Base-by-base conservation (phyloP, 1,140 invertebrate species). In the Pseudomyrmex gracilis region DNA sequence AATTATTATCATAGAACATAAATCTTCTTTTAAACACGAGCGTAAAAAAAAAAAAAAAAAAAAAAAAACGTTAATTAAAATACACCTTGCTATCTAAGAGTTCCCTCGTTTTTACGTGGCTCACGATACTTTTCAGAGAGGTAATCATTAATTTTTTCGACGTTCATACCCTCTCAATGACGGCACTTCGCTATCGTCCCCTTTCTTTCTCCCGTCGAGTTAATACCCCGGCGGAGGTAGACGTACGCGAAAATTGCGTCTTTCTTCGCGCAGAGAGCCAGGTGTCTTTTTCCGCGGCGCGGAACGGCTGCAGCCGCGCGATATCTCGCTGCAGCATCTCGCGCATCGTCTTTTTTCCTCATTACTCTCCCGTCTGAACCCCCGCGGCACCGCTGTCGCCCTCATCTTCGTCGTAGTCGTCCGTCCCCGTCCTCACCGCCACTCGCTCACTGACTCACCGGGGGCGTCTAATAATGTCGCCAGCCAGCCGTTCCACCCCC, bases 391-490 rank as follows among this genome's bases (percentile, higher is more conserved):
- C 24, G 24, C 24, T 45, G 10, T 66, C 57, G 17, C 76, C 70
- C 49, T 43, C 51, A 63, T 74, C 68, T 70, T 57, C 60, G 17
- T 63, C 49, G 86, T 55, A 76, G 60, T 84, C 84, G 73, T 85
- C 82, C 80, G 51, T 82, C 82, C 88, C 86, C 87, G 63, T 84
- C 84, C 82, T 92, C 85, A 83, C 82, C 83, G 53, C 82, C 84
- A 87, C 86, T 83, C 82, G 85, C 84, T 82, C 90, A 87, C 89
- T 89, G 90, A 91, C 89, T 92, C 90, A 92, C 92, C 88, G 92
- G 92, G 92, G 93, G 93, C 93, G 93, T 93, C 94, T 94, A 94
- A 94, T 94, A 94, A 94, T 94, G 94, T 94, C 94, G 92, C 93
- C 94, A 93, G 92, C 90, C 92, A 94, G 93, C 92, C 93, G 92